Base-by-base conservation (phyloP, 2,888 invertebrate genomes). In the Netelia inedita region DNA sequence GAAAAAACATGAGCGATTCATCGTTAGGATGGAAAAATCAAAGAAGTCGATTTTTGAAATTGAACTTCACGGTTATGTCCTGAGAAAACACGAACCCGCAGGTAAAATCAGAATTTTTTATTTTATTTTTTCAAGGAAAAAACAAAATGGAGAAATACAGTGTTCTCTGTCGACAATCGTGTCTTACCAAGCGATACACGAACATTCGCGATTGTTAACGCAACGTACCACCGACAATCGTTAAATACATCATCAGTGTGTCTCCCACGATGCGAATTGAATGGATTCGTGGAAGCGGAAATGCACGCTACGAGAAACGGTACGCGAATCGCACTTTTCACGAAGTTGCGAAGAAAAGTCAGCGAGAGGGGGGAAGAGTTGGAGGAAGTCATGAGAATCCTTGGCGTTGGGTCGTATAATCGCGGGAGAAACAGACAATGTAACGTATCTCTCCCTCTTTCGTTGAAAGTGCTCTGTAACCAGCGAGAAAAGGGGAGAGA, bases 351-450 rank as follows among this genome's bases (percentile, higher is more conserved):
- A 73, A 23, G 23, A 46, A 57, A 59, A 19, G 41, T 11, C 46
- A 73, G 6, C 6, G 35, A 35, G 53, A 53, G 14, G 10, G 16
- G 53, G 53, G n/a, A n/a, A 53, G 35, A 46, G 46, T 46, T 57
- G 23, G 35, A 55, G n/a, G 66, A 68, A 55, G 68, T 79, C 63
- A 16, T 73, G 79, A 41, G 83, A 83, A 79, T 57, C 43, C 28
- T 46, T 43, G 41, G 63, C 61, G 69, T 65, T 11, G 14, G 35
- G 28, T 71, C 57, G 16, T 74, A 35, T 46, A 53, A 66, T 50
- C 21, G 28, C 28, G 46, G 68, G 41, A 19, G 16, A 55, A 21
- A 21, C 9, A 46, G 43, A 79, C 75, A 82, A 82, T 82, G 19
- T 50, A 28, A 53, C 63, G 43, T 50, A 19, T 63, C 21, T 43